Percentiles rank a stretch among this genome's conserved stretches.
Conservation (phyloP, 2,888 invertebrate genomes). For the Troides aeacus region DNA sequence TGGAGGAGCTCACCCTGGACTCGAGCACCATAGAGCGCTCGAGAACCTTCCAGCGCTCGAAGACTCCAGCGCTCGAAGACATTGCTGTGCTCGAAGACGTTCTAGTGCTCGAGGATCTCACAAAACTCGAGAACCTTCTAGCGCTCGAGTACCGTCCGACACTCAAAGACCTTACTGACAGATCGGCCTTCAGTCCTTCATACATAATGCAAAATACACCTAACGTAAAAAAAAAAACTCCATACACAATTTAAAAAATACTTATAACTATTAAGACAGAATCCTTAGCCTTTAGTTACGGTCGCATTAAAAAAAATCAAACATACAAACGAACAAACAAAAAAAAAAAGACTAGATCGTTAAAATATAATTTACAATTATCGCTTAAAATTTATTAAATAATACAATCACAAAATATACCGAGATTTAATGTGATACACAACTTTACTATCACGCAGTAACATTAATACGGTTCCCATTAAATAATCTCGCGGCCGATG, state of each 20-base stretch:
- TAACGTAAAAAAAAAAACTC: conserved; percentile 39
- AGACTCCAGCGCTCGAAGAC: too few relatives aligned
- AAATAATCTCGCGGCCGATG: conserved; percentile 4
- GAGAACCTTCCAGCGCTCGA: too few relatives aligned
- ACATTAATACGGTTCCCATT: background rate
- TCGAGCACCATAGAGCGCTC: too few relatives aligned
- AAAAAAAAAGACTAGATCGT: conserved; percentile 74
- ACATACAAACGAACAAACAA: conserved; percentile 3
- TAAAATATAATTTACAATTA: conserved; percentile 50
- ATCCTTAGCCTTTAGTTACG: conserved; percentile 52
- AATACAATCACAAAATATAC: conserved; percentile 41
- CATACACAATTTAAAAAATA: conserved; percentile 35
- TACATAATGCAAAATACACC: conserved; percentile 10
- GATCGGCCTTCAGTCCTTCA: background rate
- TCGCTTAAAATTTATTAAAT: conserved; percentile 43
- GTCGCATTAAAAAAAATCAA: conserved; percentile 55
- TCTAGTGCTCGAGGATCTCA: too few relatives aligned
- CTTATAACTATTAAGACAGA: conserved; percentile 37
- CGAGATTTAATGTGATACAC: conserved; percentile 26
- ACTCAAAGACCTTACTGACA: too few relatives aligned
- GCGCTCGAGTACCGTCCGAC: too few relatives aligned
- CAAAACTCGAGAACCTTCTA: too few relatives aligned
- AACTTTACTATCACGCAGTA: background rate
- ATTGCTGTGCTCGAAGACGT: too few relatives aligned
- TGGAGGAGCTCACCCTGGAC: too few relatives aligned